Conservation (phyloP, 2,888 invertebrate species). For the Eledona agricola region DNA sequence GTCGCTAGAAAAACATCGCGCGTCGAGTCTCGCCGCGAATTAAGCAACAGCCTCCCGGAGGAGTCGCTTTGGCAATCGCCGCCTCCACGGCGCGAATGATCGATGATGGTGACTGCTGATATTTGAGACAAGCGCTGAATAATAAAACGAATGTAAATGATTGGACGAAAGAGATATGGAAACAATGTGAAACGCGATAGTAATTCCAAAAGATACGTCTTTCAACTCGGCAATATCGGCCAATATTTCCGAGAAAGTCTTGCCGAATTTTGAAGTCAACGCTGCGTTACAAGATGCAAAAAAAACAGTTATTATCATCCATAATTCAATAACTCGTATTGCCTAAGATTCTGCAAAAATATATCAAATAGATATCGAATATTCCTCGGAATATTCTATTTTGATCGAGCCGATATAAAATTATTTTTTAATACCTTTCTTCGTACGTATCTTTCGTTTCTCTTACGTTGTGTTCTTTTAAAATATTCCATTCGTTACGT, state of each 20-base stretch:
- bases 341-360: no score
- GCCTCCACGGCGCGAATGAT: conserved; percentile 1
- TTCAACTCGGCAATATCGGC: conserved; percentile 1
- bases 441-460: no score
- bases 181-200: conserved; percentile 14
- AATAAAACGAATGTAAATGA: conserved; percentile 19
- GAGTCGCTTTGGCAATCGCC: no score
- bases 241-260: conserved; percentile 1
- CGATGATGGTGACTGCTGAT: conserved; percentile 8
- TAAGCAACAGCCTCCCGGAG: no score
- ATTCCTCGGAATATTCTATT: no score
- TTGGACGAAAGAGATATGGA: conserved; percentile 11
- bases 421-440: no score
- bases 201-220: conserved; percentile 13
- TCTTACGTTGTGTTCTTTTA: no score
- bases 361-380: no score
- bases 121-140: conserved; percentile 17
- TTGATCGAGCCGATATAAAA: no score
- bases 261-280: not conserved
- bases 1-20: conserved; percentile 13
- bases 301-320: no score
- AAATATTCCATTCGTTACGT: no score
- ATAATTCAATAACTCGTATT: no score
- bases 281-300: not conserved
- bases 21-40: conserved; percentile 4